Base-by-base conservation (phyloP, 2,888 invertebrate genomes). In the Linnaemya vulpina region DNA sequence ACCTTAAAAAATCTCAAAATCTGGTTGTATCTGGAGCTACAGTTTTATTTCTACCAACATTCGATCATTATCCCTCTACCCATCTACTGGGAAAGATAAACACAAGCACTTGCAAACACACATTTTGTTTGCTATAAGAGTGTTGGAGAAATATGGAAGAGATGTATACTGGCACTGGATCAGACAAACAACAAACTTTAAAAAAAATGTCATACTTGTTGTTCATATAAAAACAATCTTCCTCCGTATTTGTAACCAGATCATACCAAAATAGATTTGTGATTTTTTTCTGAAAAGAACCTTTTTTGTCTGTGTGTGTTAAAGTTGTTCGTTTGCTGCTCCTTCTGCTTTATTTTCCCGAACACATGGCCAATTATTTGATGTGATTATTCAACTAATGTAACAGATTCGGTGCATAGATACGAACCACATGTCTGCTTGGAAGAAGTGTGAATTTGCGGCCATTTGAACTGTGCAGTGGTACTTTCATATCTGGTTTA, bases 21-120 rank as follows among this genome's bases (percentile, higher is more conserved):
- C 35, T 76, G 30, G 38, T 68, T 58, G 46, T 70, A 73, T 71
- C 67, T 75, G 22, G 60, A 51, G 58, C 65, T 60, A 67, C 25
- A 65, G 40, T 74, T 51, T 68, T 62, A 67, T 68, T 60, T 77
- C 60, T 43, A 77, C 67, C 67, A 78, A 53, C 76, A 67, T 80
- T 68, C 68, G 85, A 85, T 82, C 78, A 55, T 71, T 81, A 85
- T 81, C 81, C 83, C 20, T 49, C 17, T 63, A 77, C 68, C 38
- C 84, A 85, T 78, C 63, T 78, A 78, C 77, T 74, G 77, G 60
- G 68, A 82, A 81, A 81, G 81, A 85, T 81, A 81, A 84, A 80
- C 65, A 80, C 53, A 76, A 58, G 11, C 35, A 35, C 35, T 13
- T 15, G 0, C 9, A 35, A 0, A 49, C 60, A 76, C 11, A 53